Percentiles rank a stretch among this genome's conserved stretches.
phyloP scores from a whole-genome alignment of 2,797 vertebrate genomes.

The Rhincodon typus region DNA sequence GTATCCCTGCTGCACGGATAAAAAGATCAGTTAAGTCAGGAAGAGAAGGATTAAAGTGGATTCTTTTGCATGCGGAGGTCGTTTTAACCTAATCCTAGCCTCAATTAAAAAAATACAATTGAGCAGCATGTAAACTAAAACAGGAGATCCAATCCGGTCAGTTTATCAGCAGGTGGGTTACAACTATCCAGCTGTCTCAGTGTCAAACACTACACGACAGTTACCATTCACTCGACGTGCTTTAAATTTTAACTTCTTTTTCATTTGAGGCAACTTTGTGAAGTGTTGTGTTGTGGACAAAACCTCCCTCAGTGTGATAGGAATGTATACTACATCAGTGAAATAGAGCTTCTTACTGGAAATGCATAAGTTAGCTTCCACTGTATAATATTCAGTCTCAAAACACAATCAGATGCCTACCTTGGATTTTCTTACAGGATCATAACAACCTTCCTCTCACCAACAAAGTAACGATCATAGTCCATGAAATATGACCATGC shows the following conservation, averaged over 20 bases:
- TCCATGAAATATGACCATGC: slow-evolving; percentile 97
- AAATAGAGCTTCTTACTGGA: background rate
- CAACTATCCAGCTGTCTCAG: background rate
- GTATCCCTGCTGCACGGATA: too few species aligned
- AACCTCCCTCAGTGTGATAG: background rate
- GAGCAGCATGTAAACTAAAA: background rate
- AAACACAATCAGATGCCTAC: slow-evolving; percentile 51
- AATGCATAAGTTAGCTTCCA: background rate
- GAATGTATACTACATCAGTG: background rate
- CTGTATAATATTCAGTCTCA: background rate
- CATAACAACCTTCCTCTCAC: slow-evolving; percentile 78
- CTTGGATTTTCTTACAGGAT: slow-evolving; percentile 71
- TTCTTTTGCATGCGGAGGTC: background rate
- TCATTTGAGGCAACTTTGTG: background rate
- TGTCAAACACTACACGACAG: background rate
- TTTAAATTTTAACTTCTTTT: background rate
- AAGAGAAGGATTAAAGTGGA: background rate
- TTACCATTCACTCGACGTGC: background rate
- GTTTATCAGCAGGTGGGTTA: background rate
- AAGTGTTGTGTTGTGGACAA: slow-evolving; percentile 37
- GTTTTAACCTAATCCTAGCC: background rate
- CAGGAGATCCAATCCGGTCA: background rate
- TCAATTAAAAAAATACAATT: background rate
- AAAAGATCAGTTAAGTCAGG: background rate
- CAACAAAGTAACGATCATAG: slow-evolving; percentile 78